Base-by-base conservation (phyloP, 2,113 vertebrate species). In the Ondatra zibethicus region DNA sequence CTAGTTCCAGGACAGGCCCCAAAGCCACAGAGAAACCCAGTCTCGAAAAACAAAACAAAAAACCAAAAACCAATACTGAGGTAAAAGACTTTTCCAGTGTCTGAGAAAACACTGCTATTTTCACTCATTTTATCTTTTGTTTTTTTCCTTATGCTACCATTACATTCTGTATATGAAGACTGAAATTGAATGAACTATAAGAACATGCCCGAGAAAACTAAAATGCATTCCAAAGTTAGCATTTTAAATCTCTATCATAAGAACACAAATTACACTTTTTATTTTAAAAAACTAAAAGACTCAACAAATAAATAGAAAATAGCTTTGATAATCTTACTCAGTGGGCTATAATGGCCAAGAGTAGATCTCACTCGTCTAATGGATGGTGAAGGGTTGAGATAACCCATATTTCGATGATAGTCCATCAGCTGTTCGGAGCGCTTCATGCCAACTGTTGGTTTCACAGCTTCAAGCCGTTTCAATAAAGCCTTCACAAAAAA, bases 391-490 rank as follows among this genome's bases (percentile, higher is more conserved):
- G 97, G 96, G 93, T 92, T 99, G 36, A 99, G 91, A 47, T 99
- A 99, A 77, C 98, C 97, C 61, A 98, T 98, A 1, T 99, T 99
- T 11, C 99, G 99, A 94, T 99, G 99, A 92, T 99, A 99, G 97
- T 99, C 99, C 92, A 98, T 96, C 91, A 99, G 93, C 31, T 99
- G 99, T 25, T 99, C 99, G 16, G 99, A 98, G 23, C 99, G 99
- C 75, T 96, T 99, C 98, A 99, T 98, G 47, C 99, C 99, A 89
- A 98, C 97, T 31, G 99, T 99, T 39, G 99, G 99, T 89, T 99
- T 99, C 94, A 99, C 99, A 1, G 99, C 98, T 98, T 99, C 99
- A 95, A 99, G 98, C 92, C 99, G 99, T 98, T 99, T 99, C 95
- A 99, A 97, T 47, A 99, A 98, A 93, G 99, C 99, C 99, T 99